Evolutionary conservation across 2,888 invertebrate genomes (phyloP).

Genomic region (Sarcophaga rosellei): DNA sequence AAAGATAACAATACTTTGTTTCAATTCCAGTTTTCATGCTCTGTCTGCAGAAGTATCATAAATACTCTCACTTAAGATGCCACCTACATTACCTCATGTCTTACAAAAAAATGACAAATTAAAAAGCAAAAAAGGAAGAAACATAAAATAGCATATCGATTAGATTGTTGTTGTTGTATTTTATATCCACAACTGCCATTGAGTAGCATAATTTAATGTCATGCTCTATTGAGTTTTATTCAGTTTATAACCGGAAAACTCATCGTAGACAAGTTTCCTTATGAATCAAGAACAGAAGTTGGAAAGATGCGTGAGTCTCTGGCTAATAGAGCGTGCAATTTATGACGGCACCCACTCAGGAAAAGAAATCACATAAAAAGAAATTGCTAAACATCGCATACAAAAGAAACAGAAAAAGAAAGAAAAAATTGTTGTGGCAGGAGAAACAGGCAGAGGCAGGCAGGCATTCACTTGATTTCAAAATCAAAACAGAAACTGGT

Average conservation of each 20-base stretch:
- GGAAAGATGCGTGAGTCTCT: constrained; percentile 26
- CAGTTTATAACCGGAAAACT: constrained; percentile 34
- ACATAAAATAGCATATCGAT: too few relatives aligned
- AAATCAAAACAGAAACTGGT: neutral
- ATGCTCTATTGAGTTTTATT: constrained; percentile 59
- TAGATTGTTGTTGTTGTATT: neutral
- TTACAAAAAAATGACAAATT: too few relatives aligned
- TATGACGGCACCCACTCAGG: constrained; percentile 67
- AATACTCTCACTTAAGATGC: too few relatives aligned
- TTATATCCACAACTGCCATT: constrained; percentile 47
- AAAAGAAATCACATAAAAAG: neutral
- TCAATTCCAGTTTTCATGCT: too few relatives aligned
- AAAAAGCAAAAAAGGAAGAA: too few relatives aligned
- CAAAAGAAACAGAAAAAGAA: neutral
- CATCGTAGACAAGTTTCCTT: constrained; percentile 28
- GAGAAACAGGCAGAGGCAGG: too few relatives aligned
- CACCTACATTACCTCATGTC: too few relatives aligned
- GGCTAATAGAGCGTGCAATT: constrained; percentile 71
- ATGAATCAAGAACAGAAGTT: constrained; percentile 17
- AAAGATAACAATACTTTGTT: too few relatives aligned
- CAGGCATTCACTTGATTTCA: too few relatives aligned
- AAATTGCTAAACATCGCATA: constrained; percentile 5
- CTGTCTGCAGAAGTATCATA: too few relatives aligned
- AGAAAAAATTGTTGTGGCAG: neutral
- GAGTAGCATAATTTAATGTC: constrained; percentile 60